Evolutionary conservation across 2,797 vertebrate species (phyloP).

Genomic region (Sorex maritimensis): DNA sequence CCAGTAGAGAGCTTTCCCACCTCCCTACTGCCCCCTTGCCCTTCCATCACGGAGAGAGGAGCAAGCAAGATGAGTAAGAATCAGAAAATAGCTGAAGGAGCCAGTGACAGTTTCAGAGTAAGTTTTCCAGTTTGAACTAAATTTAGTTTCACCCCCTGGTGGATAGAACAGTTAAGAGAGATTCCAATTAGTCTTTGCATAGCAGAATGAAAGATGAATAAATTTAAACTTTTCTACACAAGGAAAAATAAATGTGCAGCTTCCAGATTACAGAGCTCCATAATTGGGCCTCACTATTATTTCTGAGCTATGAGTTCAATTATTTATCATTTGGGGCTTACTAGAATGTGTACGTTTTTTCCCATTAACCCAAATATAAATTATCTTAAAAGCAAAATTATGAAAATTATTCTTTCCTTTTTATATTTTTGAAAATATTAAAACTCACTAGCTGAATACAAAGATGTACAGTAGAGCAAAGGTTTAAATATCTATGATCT

Average conservation of each 20-base stretch:
- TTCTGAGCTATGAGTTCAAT: constrained; percentile 18
- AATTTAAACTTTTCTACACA: constrained; percentile 4
- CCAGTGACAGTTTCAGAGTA: constrained; percentile 11
- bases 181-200: constrained; percentile 19
- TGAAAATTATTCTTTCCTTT: constrained; percentile 9
- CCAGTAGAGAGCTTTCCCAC: background rate
- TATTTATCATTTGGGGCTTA: constrained; percentile 2
- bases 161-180: constrained; percentile 26
- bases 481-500: constrained; percentile 26
- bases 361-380: constrained; percentile 36
- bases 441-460: background rate
- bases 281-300: background rate
- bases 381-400: constrained; percentile 16
- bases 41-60: constrained; percentile 7
- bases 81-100: background rate
- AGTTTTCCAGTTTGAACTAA: constrained; percentile 17
- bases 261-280: background rate
- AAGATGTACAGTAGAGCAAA: constrained; percentile 17
- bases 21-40: background rate
- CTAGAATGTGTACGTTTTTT: constrained; percentile 48
- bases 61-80: background rate
- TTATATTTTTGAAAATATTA: constrained; percentile 55
- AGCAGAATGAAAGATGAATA: constrained; percentile 53
- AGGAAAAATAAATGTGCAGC: background rate
- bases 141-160: background rate